Evolutionary conservation across 2,888 invertebrate species (phyloP), one percentile per base, ranked within the genome.

Genomic region (Drosophila villosipedis): DNA sequence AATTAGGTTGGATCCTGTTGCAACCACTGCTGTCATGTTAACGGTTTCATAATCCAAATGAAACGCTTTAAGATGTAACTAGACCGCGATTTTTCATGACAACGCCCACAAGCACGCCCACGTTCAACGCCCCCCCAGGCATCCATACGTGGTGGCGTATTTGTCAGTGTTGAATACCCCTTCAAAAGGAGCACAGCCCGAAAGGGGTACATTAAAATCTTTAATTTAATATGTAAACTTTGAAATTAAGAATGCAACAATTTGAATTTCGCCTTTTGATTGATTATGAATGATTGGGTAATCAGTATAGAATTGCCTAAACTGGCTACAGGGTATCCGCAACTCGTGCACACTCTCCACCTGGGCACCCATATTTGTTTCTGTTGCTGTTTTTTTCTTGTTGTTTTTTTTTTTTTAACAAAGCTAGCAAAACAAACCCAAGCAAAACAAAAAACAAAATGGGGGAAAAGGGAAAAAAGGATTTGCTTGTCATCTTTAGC

Each of bases 11-110:
- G 49, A 55, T 72, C 66, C 57, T 67, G 67, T 82, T 79, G 69
- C 65, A 78, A 70, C 66, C 62, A 69, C 69, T 62, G 76, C 73
- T 80, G 80, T 76, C 80, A 80, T 80, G 76, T 76, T 63, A 76
- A 82, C 80, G 83, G 69, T 76, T 74, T 73, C 82, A 73, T 84
- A 84, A 80, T 80, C 78, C 80, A 78, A 74, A 65, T 73, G 73
- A 76, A 86, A 77, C 73, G 82, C 80, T 86, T 82, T 35, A 80
- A 80, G 80, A 80, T 84, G 84, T 82, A 84, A 80, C 84, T 83
- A 79, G 84, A 84, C 67, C 77, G 80, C 82, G 73, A 78, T 80
- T 78, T 78, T 76, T 78, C 78, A 80, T 74, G 74, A 55, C 72
- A 19, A 75, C 55, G 30, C 49, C 57, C 58, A 60, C 47, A 39